Evolutionary conservation across 2,113 vertebrate genomes (phyloP), one percentile per base, ranked within the genome.

Genomic region (Trogon surrucura): DNA sequence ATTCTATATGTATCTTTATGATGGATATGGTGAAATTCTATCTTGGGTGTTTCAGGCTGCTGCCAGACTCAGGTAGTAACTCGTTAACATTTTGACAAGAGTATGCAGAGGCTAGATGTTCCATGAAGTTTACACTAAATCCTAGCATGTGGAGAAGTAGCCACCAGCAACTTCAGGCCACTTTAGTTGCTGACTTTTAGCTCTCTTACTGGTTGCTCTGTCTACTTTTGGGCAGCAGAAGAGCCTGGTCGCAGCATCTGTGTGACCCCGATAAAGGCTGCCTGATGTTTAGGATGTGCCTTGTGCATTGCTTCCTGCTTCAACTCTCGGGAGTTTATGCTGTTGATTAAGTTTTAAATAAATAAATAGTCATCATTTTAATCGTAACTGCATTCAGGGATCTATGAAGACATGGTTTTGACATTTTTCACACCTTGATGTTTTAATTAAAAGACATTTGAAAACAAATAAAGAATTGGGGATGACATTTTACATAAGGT

Each of bases 391-490:
- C 44, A 79, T 86, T 74, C 77, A 17, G 54, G 51, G 62, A 64
- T 91, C 80, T 90, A 45, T 18, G 51, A 61, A 93, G 65, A 95
- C 47, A 53, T 34, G 67, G 9, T 66, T 94, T 75, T 95, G 95
- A 93, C 61, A 82, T 95, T 97, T 95, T 95, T 89, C 69, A 48
- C 47, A 62, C 62, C 44, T 81, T 78, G 57, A 36, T 73, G 30
- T 96, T 41, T 94, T 97, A 93, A 94, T 97, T 96, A 97, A 95
- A 95, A 94, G 65, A 65, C 60, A 53, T 56, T 80, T 84, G 88
- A 94, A 95, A 95, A 95, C 72, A 95, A 96, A 84, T 91, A 87
- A 88, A 85, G 56, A 88, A 64, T 77, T 11, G 30, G n/a, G 44
- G 36, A 44, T 95, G 95, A 74, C 81, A 89, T 96, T 97, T 95